phyloP scores from a whole-genome alignment of 2,888 invertebrate species.

The Cheilosia impressa region DNA sequence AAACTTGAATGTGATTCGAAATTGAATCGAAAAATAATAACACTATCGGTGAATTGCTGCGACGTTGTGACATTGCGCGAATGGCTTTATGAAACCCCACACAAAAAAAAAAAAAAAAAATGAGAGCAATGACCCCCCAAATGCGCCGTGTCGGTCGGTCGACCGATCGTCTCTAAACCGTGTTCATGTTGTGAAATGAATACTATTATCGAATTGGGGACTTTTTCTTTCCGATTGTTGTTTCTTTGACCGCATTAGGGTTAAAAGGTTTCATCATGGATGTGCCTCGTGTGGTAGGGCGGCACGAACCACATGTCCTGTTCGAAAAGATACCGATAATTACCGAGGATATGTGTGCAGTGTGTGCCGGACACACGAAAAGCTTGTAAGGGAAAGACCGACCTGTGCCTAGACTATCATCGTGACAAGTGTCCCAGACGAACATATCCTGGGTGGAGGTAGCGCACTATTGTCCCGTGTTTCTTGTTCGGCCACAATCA shows the following conservation, averaged over 20 bases:
- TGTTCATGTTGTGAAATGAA: conserved; percentile 24
- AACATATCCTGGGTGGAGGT: conserved; percentile 70
- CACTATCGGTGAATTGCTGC: conserved; percentile 35
- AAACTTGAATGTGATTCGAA: conserved; percentile 69
- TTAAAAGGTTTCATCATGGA: conserved; percentile 16
- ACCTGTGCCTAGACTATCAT: conserved; percentile 6
- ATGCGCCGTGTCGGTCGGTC: not conserved
- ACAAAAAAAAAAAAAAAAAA: not conserved
- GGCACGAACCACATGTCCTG: conserved; percentile 56
- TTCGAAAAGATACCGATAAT: conserved; percentile 32
- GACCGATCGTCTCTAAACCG: not conserved
- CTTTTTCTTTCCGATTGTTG: not conserved
- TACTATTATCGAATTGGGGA: conserved; percentile 12
- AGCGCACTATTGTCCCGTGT: conserved; percentile 35
- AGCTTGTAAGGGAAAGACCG: conserved; percentile 29
- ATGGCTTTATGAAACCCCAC: conserved; percentile 2
- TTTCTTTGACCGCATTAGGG: conserved; percentile 5
- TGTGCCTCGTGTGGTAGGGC: not conserved
- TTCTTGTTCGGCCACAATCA: conserved; percentile 18
- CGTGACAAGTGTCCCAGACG: conserved; percentile 71
- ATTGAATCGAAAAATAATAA: conserved; percentile 43
- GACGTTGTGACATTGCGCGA: conserved; percentile 28
- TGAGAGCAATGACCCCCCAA: conserved; percentile 58
- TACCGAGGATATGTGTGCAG: conserved; percentile 27
- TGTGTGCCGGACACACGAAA: conserved; percentile 57